Percentiles rank a stretch among this genome's conserved stretches.
Conservation (phyloP, 2,797 vertebrate genomes). For the Poeciliopsis presidionis region DNA sequence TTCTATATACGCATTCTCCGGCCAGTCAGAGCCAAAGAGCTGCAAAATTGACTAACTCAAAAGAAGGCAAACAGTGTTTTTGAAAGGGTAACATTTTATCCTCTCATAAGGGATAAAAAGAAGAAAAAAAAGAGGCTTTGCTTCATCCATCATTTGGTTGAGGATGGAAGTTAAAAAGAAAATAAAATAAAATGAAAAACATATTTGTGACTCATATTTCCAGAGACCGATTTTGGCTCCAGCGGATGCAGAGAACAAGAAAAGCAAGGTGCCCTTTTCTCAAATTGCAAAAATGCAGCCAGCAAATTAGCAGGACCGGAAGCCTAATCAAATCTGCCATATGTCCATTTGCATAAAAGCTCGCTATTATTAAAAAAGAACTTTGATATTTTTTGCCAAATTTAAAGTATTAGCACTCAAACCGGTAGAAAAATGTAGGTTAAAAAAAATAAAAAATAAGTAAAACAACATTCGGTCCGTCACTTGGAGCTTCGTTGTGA, state of each 20-base stretch:
- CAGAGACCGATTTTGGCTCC: constrained; percentile 9
- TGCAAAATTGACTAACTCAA: background rate
- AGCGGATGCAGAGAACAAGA: constrained; percentile 14
- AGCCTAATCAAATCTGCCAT: constrained; percentile 27
- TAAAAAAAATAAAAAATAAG: background rate
- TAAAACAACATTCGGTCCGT: background rate
- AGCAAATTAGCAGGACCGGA: constrained; percentile 15
- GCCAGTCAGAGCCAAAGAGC: background rate
- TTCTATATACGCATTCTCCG: background rate
- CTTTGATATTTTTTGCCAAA: constrained; percentile 1
- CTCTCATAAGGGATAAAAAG: background rate
- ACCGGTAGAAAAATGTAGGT: background rate
- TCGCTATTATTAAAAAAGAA: background rate
- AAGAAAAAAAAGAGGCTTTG: background rate
- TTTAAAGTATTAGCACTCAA: background rate
- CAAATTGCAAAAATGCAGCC: background rate
- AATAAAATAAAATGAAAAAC: background rate
- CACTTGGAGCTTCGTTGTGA: background rate
- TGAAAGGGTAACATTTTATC: background rate
- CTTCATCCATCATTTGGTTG: background rate
- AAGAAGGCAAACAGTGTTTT: background rate
- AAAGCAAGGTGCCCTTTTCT: constrained; percentile 1
- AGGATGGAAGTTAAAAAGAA: background rate
- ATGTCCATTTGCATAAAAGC: constrained; percentile 2
- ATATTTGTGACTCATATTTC: constrained; percentile 4